These are phyloP conservation scores for Pristis pectinata DNA, from an alignment of 2,797 vertebrate species.

Conservation along the genomic window DNA sequence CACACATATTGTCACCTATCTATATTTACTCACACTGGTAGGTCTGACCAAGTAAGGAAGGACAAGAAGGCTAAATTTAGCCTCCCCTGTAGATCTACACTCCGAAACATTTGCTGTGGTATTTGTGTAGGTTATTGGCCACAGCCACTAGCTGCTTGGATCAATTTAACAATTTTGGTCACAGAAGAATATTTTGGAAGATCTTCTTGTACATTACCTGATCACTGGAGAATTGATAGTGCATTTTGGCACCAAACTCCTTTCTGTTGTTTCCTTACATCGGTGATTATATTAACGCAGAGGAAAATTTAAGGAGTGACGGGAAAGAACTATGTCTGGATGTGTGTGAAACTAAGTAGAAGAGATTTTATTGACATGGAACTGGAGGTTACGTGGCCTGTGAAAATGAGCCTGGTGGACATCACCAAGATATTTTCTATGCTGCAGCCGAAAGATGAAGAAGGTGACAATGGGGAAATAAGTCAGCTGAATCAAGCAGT, in stretches of 20 bases:
- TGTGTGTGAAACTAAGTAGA: not conserved
- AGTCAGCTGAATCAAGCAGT: conserved; percentile 71
- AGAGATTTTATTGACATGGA: not conserved
- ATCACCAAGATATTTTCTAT: conserved; percentile 89
- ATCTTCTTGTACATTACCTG: not conserved
- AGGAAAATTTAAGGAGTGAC: not conserved
- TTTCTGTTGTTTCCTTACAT: not conserved
- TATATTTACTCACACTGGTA: conserved; percentile 70
- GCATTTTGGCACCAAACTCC: not conserved
- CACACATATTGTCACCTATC: conserved; percentile 60
- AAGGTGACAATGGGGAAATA: conserved; percentile 54
- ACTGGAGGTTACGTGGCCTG: conserved; percentile 40
- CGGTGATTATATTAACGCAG: no score
- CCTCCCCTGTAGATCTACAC: not conserved
- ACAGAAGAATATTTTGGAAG: not conserved
- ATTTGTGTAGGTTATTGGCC: not conserved
- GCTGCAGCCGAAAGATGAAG: conserved; percentile 72
- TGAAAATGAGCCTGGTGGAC: conserved; percentile 83
- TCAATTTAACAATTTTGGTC: not conserved
- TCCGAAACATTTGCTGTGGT: conserved; percentile 6
- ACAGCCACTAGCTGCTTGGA: not conserved
- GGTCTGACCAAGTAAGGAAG: conserved; percentile 75
- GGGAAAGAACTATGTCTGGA: not conserved
- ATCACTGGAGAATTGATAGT: not conserved
- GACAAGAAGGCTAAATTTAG: conserved; percentile 26